These are phyloP conservation scores for Corythornis madagascariensis DNA, from an alignment of 2,113 vertebrate genomes.

Conservation along the genomic window DNA sequence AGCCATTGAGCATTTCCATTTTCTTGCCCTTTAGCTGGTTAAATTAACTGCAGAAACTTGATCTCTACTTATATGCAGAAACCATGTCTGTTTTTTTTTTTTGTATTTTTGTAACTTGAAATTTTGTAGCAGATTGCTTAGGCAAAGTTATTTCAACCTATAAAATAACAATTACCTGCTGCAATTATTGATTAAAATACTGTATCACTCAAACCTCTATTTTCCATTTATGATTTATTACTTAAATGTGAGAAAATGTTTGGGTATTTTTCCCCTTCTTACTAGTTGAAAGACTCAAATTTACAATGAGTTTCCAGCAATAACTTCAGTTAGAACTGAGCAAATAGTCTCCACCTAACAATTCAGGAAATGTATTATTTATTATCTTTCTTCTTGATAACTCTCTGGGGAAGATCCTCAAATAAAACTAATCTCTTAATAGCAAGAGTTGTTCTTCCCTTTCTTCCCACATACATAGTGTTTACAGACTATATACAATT, in stretches of 20 bases:
- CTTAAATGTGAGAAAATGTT: neutral
- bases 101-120: neutral
- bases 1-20: neutral
- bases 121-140: neutral
- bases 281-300: neutral
- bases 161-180: neutral
- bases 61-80: neutral
- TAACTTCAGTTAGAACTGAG: constrained; percentile 7
- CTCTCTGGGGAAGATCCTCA: neutral
- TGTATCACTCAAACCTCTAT: neutral
- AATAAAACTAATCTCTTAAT: neutral
- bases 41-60: neutral
- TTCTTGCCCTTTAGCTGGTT: neutral
- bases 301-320: neutral
- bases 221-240: neutral
- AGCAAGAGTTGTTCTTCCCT: neutral
- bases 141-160: neutral
- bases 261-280: neutral
- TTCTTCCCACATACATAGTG: neutral
- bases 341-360: neutral
- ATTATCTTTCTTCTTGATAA: neutral
- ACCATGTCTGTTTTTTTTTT: accelerated
- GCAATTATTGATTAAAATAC: neutral
- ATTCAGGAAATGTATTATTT: neutral
- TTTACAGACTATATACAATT: neutral